phyloP scores from a whole-genome alignment of 2,113 vertebrate genomes.

The Telmatochromis sp. region DNA sequence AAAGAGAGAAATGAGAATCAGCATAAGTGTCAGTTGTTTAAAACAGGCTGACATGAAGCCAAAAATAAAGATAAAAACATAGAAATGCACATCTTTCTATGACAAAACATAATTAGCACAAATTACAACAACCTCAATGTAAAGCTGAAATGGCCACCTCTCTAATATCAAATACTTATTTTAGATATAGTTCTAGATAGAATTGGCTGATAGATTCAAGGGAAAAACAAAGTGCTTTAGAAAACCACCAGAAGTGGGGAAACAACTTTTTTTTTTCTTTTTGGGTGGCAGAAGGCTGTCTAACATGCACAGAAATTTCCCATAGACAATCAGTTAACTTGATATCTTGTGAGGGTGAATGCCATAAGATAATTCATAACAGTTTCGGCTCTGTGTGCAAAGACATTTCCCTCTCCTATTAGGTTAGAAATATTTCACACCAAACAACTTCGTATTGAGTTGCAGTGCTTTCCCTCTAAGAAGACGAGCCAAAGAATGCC shows the following conservation, averaged over 20 bases:
- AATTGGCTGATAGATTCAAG: background rate
- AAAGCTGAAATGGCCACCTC: background rate
- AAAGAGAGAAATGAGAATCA: conserved; percentile 3
- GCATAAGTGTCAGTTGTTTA: background rate
- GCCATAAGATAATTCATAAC: background rate
- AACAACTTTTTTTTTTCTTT: background rate
- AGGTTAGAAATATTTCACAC: background rate
- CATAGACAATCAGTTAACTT: background rate
- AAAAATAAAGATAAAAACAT: background rate
- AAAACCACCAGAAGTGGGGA: background rate
- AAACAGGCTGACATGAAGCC: background rate
- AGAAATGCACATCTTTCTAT: background rate
- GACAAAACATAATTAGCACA: background rate
- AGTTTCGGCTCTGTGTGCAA: background rate
- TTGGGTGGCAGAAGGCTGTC: background rate
- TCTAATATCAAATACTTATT: background rate
- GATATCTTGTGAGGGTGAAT: background rate
- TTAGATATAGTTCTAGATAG: background rate
- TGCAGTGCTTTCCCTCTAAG: background rate
- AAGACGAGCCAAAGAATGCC: background rate
- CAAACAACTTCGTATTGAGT: background rate
- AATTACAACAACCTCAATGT: background rate
- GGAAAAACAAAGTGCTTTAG: background rate
- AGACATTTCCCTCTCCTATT: background rate
- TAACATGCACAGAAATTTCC: background rate